Evolutionary conservation across 2,888 invertebrate species (phyloP).

Genomic region (Drosophila multiciliata): DNA sequence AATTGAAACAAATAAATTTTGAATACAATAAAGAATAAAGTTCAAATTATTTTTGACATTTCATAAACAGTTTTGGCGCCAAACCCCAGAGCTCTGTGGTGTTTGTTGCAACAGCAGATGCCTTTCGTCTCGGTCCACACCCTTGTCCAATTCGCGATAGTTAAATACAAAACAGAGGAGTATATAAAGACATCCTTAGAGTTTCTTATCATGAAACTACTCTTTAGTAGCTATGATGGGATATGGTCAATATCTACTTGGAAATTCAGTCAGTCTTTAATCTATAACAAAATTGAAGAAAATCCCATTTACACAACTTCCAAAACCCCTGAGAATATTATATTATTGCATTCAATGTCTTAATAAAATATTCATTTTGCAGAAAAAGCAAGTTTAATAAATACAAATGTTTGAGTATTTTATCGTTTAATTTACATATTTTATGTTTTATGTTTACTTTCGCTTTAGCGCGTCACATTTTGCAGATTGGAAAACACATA

Average conservation of each 20-base stretch:
- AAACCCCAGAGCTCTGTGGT: neutral
- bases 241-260: no score
- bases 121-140: neutral
- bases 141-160: neutral
- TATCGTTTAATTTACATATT: constrained; percentile 40
- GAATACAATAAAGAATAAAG: neutral
- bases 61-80: constrained; percentile 1
- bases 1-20: neutral
- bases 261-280: no score
- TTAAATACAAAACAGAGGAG: neutral
- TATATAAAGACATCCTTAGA: neutral
- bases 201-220: neutral
- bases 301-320: neutral
- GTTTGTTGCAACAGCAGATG: neutral
- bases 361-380: neutral
- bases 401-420: constrained; percentile 8
- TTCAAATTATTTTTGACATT: neutral
- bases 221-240: neutral
- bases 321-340: neutral
- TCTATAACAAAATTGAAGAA: no score
- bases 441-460: constrained; percentile 53
- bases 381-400: neutral
- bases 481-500: constrained; percentile 51
- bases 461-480: constrained; percentile 52
- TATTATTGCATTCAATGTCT: neutral